Percentiles rank a stretch among this genome's conserved stretches.
Evolutionary conservation across 2,797 vertebrate genomes (phyloP).

Genomic region (Enteromius treurensis): DNA sequence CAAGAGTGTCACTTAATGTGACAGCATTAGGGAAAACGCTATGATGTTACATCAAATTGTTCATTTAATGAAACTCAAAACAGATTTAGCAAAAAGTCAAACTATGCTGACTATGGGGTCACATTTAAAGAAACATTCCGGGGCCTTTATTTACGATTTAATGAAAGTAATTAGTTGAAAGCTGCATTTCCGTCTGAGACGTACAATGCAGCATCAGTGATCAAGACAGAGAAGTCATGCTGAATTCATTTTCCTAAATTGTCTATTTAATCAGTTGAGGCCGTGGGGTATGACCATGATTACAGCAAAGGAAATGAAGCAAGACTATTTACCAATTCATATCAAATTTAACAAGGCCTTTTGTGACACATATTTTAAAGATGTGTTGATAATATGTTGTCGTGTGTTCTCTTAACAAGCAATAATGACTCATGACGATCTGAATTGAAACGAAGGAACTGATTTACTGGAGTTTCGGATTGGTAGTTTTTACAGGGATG

Average conservation of each 20-base stretch:
- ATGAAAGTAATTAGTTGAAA: slow-evolving; percentile 16
- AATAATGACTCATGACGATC: too few relatives aligned
- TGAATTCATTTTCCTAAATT: slow-evolving; percentile 25
- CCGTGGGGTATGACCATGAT: neutral
- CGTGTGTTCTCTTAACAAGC: too few relatives aligned
- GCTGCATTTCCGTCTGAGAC: slow-evolving; percentile 8
- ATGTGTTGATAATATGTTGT: neutral
- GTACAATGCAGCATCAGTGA: neutral
- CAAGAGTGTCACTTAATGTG: neutral
- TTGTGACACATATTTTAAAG: neutral
- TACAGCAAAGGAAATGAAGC: slow-evolving; percentile 5
- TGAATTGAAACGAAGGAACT: too few relatives aligned
- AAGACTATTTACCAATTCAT: neutral
- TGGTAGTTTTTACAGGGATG: too few relatives aligned
- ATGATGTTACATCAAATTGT: neutral
- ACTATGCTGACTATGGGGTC: neutral
- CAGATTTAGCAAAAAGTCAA: neutral
- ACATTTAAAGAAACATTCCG: neutral
- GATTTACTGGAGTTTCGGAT: too few relatives aligned
- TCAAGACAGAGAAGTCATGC: slow-evolving; percentile 18
- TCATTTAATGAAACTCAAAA: neutral
- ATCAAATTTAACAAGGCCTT: slow-evolving; percentile 2
- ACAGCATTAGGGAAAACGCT: neutral
- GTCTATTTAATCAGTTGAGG: neutral
- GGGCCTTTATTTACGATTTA: neutral